Evolutionary conservation across 2,113 vertebrate genomes (phyloP).

Genomic region (Pandion haliaetus): DNA sequence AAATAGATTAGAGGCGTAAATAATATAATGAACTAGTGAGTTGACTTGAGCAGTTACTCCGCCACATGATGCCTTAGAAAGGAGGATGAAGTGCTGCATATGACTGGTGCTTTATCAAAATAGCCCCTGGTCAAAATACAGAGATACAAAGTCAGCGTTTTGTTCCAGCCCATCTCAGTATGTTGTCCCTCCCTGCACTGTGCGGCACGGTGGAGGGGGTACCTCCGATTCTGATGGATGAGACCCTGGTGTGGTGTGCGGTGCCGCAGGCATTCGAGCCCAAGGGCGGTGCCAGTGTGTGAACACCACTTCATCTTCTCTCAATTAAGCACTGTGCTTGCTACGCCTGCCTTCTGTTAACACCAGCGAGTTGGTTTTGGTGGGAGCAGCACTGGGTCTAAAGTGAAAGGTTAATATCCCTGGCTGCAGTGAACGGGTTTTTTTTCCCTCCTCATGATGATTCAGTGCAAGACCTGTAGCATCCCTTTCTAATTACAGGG

Average conservation of each 20-base stretch:
- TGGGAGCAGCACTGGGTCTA: background rate
- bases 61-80: background rate
- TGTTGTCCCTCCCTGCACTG: background rate
- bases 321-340: background rate
- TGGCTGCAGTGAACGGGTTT: background rate
- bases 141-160: background rate
- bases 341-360: background rate
- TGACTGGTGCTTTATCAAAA: conserved; percentile 35
- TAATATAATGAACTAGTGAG: background rate
- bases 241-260: background rate
- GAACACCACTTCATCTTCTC: background rate
- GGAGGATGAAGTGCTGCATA: conserved; percentile 9
- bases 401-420: background rate
- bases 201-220: fast-evolving
- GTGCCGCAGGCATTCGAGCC: fast-evolving
- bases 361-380: background rate
- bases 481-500: background rate
- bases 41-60: background rate
- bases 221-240: background rate
- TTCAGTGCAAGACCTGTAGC: background rate
- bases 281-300: background rate
- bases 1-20: conserved; percentile 31
- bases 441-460: background rate
- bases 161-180: background rate
- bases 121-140: background rate